These are phyloP conservation scores for Miichthys miiuy DNA, from an alignment of 2,797 vertebrate species.

Conservation along the genomic window DNA sequence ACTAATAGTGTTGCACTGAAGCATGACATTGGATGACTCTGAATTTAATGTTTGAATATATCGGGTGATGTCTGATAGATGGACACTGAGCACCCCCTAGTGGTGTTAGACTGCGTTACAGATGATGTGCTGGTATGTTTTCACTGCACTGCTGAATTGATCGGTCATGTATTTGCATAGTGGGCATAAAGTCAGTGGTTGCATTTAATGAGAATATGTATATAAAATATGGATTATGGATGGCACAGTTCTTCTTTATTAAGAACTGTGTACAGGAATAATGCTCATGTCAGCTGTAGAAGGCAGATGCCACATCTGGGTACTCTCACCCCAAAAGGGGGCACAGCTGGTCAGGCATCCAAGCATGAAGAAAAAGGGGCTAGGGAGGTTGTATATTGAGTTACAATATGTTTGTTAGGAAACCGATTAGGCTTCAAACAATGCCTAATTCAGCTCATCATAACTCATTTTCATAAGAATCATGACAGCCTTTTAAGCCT, in stretches of 20 bases:
- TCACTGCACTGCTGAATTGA: background rate
- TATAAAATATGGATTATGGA: background rate
- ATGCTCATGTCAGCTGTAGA: slow-evolving; percentile 35
- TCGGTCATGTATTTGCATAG: background rate
- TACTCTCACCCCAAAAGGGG: slow-evolving; percentile 41
- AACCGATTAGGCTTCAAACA: slow-evolving; percentile 34
- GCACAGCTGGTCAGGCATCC: slow-evolving; percentile 65
- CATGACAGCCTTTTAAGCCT: background rate
- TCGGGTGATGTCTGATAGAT: background rate
- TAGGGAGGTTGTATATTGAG: slow-evolving; percentile 45
- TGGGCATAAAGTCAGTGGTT: background rate
- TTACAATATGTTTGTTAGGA: slow-evolving; percentile 59
- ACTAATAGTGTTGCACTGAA: slow-evolving; percentile 54
- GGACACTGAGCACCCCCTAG: slow-evolving; percentile 67
- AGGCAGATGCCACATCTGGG: slow-evolving; percentile 55
- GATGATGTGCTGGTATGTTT: background rate
- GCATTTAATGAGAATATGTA: background rate
- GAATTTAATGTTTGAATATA: slow-evolving; percentile 13
- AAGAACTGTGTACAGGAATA: background rate
- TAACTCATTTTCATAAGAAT: slow-evolving; percentile 38
- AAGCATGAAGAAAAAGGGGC: slow-evolving; percentile 45
- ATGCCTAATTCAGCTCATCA: slow-evolving; percentile 27
- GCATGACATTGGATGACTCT: slow-evolving; percentile 59
- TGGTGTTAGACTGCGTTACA: slow-evolving; percentile 33
- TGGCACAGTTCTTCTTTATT: background rate